Base-by-base conservation (phyloP, 1,140 invertebrate genomes). In the Zelostemma sp. region DNA sequence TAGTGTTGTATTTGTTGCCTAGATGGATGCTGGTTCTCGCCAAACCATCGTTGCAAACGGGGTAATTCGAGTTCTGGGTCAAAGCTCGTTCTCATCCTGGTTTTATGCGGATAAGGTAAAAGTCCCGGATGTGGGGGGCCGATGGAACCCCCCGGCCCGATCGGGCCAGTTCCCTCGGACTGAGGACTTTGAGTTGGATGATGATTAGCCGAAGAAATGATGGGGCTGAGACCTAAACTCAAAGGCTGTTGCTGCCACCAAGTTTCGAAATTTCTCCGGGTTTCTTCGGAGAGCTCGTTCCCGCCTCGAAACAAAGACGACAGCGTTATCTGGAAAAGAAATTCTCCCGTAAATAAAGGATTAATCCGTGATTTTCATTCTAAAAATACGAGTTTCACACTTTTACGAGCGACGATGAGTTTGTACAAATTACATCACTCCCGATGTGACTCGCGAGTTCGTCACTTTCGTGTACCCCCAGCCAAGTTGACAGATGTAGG, bases 1-100 rank as follows among this genome's bases (percentile, higher is more conserved):
- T 97, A 98, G 68, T 95, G 93, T 75, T 97, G 95, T 79, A 99
- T 98, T 87, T 98, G 94, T 74, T 95, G 93, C 56, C 94, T 87
- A 55, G 93, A 95, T 0, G 97, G 97, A 86, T 99, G 97, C 75
- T 97, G 96, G 84, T 98, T 98, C 77, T 97, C 95, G 14, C 90
- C 88, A 84, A 99, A 99, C 93, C 97, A 99, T 71, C 94, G 89
- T 77, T 98, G 96, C 12, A 99, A 84, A 77, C 96, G 93, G 0
- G 97, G 97, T 53, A 98, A 86, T 84, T 99, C 97, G 69, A 97
- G 87, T 85, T 98, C 97, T 0, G 96, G 96, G 86, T 99, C 97
- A 79, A 99, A 92, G 85, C 95, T 92, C 4, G 95, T 97, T 59
- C 95, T 87, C 93, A 96, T 96, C 75, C 94, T 88, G 1, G 94